Conservation (phyloP, 2,888 invertebrate genomes). For the Dione juno region DNA sequence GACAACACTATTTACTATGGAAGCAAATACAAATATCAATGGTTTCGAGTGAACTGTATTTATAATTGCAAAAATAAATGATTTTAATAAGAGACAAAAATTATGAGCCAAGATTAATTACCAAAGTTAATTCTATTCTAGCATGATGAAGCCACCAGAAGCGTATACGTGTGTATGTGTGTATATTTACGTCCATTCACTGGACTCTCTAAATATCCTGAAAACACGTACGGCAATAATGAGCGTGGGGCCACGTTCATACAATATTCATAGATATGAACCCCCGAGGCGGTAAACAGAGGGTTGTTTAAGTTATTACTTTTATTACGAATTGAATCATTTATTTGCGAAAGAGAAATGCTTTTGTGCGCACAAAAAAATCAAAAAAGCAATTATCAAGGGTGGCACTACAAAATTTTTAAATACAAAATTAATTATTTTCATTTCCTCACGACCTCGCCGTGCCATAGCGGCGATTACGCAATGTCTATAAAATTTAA, state of each 20-base stretch:
- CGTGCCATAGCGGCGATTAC: too few species aligned
- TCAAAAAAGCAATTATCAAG: neutral
- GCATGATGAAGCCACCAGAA: neutral
- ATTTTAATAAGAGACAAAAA: too few species aligned
- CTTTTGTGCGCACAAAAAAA: neutral
- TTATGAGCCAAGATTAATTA: neutral
- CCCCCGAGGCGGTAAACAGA: slow-evolving; percentile 29
- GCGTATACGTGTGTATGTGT: neutral
- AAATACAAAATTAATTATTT: too few species aligned
- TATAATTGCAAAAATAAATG: too few species aligned
- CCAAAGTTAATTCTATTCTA: slow-evolving; percentile 10
- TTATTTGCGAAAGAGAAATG: neutral
- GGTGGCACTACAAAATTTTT: neutral
- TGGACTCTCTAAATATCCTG: slow-evolving; percentile 28
- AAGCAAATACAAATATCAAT: too few species aligned
- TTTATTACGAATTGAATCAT: slow-evolving; percentile 14
- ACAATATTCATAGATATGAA: slow-evolving; percentile 39
- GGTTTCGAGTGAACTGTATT: too few species aligned
- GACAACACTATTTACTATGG: too few species aligned
- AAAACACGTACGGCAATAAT: slow-evolving; percentile 39
- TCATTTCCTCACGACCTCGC: too few species aligned
- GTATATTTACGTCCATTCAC: neutral
- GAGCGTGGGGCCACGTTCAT: slow-evolving; percentile 32
- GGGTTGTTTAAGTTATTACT: slow-evolving; percentile 17
- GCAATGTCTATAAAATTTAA: too few species aligned